Evolutionary conservation across 2,113 vertebrate species (phyloP).

Genomic region (Erythrocercus mccallii): DNA sequence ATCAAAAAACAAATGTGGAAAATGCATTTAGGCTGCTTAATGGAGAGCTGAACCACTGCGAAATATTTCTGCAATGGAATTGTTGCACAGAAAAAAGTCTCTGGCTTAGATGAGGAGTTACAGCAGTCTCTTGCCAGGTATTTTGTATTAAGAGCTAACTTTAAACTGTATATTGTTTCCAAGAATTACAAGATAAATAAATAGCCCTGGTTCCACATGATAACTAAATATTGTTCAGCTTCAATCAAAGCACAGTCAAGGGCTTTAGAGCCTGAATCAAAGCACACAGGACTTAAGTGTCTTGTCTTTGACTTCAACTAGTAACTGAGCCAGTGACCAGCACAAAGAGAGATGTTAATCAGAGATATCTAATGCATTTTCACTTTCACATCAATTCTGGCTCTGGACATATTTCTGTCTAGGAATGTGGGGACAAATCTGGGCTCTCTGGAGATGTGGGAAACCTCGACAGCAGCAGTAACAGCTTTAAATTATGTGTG

Average conservation of each 20-base stretch:
- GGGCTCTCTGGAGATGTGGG: neutral
- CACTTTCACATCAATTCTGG: neutral
- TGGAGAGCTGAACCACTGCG: neutral
- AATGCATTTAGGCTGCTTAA: neutral
- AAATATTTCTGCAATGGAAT: neutral
- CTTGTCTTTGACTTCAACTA: neutral
- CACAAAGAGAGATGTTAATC: neutral
- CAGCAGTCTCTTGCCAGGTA: neutral
- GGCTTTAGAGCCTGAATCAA: neutral
- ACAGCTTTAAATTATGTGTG: neutral
- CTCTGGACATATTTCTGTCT: neutral
- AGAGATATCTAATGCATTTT: neutral
- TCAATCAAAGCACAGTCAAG: neutral
- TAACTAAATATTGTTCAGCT: neutral
- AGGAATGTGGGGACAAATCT: neutral
- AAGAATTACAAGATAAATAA: conserved; percentile 20
- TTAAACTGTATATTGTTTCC: neutral
- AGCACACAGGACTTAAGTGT: neutral
- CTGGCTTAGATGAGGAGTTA: neutral
- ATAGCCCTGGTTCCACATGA: neutral
- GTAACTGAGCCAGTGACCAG: neutral
- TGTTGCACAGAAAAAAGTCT: neutral
- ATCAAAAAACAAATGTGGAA: neutral
- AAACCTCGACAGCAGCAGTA: neutral
- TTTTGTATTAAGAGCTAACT: neutral